Evolutionary conservation across 2,113 vertebrate species (phyloP).

Genomic region (Irena cyanogastra): DNA sequence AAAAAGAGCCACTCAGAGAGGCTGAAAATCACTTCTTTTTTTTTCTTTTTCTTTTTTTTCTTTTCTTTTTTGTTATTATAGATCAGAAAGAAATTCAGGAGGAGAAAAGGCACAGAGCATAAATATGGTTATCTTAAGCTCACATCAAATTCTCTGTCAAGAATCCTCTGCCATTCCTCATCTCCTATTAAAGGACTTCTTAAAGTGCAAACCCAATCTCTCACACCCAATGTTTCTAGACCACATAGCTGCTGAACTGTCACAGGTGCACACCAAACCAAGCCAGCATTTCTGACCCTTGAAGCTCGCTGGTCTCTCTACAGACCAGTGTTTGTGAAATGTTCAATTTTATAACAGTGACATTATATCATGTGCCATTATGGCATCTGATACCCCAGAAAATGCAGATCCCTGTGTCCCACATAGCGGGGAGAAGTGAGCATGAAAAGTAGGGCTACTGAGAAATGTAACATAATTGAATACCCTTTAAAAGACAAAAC

Average conservation of each 20-base stretch:
- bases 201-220: neutral
- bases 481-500: constrained; percentile 31
- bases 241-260: neutral
- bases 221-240: neutral
- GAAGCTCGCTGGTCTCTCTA: neutral
- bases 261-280: neutral
- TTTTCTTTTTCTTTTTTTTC: accelerated
- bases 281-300: neutral
- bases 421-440: accelerated
- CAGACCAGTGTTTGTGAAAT: neutral
- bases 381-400: neutral
- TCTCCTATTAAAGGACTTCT: neutral
- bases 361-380: neutral
- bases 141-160: neutral
- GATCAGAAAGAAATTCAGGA: neutral
- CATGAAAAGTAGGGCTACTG: neutral
- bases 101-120: neutral
- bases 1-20: neutral
- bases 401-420: neutral
- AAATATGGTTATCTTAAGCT: neutral
- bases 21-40: neutral
- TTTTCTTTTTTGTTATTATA: neutral
- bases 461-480: neutral
- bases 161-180: neutral
- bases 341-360: neutral